Conservation (phyloP, 1,140 invertebrate species). For the Euschistus heros region DNA sequence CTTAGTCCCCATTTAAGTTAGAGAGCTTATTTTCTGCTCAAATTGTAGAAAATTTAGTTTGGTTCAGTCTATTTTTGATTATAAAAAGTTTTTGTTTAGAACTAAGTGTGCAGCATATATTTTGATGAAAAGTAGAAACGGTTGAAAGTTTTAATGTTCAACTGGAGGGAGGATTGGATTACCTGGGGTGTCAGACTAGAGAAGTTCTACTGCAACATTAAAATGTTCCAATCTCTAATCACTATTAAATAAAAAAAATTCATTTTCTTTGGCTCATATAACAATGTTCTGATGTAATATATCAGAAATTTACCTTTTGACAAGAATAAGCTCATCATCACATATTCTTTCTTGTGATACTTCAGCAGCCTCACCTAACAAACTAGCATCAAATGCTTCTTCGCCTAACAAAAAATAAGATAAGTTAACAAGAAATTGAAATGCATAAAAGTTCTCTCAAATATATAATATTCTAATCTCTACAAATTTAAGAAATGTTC, state of each 20-base stretch:
- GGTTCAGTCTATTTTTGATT: no score
- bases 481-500: neutral
- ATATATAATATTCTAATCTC: neutral
- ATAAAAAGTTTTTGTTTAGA: no score
- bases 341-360: conserved; percentile 91
- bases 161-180: no score
- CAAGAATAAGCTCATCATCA: conserved; percentile 95
- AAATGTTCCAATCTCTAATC: no score
- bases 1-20: no score
- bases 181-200: no score
- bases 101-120: no score
- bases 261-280: neutral
- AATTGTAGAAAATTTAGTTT: no score
- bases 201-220: no score
- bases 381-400: conserved; percentile 85
- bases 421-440: neutral
- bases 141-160: no score
- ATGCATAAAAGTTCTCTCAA: neutral
- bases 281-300: conserved; percentile 25
- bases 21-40: no score
- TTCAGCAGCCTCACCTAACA: conserved; percentile 92
- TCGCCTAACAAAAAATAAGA: conserved; percentile 51
- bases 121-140: no score
- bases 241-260: neutral
- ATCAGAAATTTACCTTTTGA: conserved; percentile 83